Evolutionary conservation across 2,888 invertebrate species (phyloP).

Genomic region (Dolichomitus sp.): DNA sequence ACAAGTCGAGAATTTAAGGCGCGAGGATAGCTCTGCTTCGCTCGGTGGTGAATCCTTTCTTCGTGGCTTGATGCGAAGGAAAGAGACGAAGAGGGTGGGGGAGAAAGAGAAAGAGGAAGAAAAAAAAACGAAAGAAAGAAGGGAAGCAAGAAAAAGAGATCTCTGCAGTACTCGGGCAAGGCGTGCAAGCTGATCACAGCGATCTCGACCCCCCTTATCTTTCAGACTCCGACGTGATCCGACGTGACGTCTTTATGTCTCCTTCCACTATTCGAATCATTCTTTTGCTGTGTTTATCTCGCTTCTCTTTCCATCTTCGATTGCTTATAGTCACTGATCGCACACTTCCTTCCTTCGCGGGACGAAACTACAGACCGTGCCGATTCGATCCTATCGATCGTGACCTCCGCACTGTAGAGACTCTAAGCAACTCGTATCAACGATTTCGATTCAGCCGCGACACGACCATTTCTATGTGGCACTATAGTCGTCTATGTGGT

Average conservation of each 20-base stretch:
- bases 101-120: conserved; percentile 45
- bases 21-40: conserved; percentile 32
- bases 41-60: conserved; percentile 60
- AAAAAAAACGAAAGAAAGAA: conserved; percentile 15
- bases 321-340: conserved; percentile 50
- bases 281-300: conserved; percentile 54
- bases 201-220: conserved; percentile 75
- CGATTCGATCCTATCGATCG: conserved; percentile 65
- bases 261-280: conserved; percentile 66
- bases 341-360: not conserved
- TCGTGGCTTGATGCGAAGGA: conserved; percentile 25
- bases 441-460: conserved; percentile 46
- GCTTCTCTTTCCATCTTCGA: conserved; percentile 59
- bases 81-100: conserved; percentile 33
- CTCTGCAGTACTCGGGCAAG: conserved; percentile 28
- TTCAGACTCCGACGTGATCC: conserved; percentile 80
- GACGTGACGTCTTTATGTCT: conserved; percentile 77
- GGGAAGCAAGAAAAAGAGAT: conserved; percentile 48
- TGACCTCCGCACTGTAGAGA: conserved; percentile 47
- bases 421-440: conserved; percentile 40
- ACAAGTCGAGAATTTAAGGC: conserved; percentile 62
- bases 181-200: conserved; percentile 78
- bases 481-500: not conserved
- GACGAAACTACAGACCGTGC: conserved; percentile 46
- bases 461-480: conserved; percentile 32